Evolutionary conservation across 2,888 invertebrate genomes (phyloP).

Genomic region (Drosophila testacea): DNA sequence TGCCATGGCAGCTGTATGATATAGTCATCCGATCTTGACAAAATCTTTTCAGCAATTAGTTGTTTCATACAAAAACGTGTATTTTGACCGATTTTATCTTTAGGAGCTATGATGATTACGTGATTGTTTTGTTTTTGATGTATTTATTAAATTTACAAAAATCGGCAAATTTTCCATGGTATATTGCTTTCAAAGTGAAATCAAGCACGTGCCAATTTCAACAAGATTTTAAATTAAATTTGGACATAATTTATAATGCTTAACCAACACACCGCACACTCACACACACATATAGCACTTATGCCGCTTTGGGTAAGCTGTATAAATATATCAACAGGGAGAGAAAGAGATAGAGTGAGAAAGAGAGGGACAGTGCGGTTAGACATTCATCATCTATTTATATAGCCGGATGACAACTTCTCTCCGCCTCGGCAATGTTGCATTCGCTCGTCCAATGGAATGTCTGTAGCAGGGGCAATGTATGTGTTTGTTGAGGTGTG

Average conservation of each 20-base stretch:
- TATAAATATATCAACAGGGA: constrained; percentile 44
- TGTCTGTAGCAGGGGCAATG: constrained; percentile 9
- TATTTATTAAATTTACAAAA: no score
- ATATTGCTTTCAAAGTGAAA: constrained; percentile 3
- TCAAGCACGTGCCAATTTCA: constrained; percentile 49
- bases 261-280: constrained; percentile 23
- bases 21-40: no score
- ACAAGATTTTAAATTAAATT: constrained; percentile 70
- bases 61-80: no score
- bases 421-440: constrained; percentile 12
- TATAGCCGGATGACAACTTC: constrained; percentile 47
- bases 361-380: constrained; percentile 50
- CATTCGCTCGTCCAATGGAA: constrained; percentile 29
- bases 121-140: no score
- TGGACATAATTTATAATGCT: constrained; percentile 65
- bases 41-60: no score
- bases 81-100: no score
- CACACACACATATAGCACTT: constrained; percentile 8
- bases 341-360: background rate
- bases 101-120: no score
- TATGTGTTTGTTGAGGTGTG: background rate
- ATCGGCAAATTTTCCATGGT: no score
- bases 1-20: no score
- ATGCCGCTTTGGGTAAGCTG: constrained; percentile 20
- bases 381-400: constrained; percentile 75